Evolutionary conservation across 2,888 invertebrate species (phyloP).

Genomic region (Auanema sp.): DNA sequence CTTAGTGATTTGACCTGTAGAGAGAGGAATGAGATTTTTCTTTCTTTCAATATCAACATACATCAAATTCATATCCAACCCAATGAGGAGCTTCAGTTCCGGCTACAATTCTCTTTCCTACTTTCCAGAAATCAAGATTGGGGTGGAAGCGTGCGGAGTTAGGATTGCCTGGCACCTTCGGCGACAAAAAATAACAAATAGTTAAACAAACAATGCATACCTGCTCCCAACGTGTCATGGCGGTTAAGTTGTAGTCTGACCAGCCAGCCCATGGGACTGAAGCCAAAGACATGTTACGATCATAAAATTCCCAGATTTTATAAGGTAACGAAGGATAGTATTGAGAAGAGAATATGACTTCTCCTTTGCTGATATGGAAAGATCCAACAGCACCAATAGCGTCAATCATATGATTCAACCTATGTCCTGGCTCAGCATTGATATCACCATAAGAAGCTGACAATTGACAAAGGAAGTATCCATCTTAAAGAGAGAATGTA

Average conservation of each 20-base stretch:
- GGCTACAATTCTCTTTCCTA: constrained; percentile 54
- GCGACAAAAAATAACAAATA: background rate
- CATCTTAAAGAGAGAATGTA: constrained; percentile 50
- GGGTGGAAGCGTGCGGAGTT: constrained; percentile 61
- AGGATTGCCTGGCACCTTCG: constrained; percentile 45
- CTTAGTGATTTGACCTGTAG: constrained; percentile 49
- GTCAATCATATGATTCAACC: constrained; percentile 63
- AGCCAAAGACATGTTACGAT: constrained; percentile 59
- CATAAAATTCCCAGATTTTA: constrained; percentile 64
- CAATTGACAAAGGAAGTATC: constrained; percentile 63
- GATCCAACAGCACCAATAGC: constrained; percentile 62
- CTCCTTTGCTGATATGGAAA: constrained; percentile 60
- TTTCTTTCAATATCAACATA: constrained; percentile 19
- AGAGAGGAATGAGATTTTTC: background rate
- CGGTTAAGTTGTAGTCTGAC: constrained; percentile 62
- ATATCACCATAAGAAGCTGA: constrained; percentile 62
- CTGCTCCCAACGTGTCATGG: constrained; percentile 61
- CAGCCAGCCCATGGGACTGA: constrained; percentile 61
- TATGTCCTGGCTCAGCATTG: constrained; percentile 56
- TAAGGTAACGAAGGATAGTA: constrained; percentile 63
- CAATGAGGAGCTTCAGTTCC: constrained; percentile 63
- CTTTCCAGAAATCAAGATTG: constrained; percentile 64
- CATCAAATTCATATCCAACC: constrained; percentile 64
- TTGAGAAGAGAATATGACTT: constrained; percentile 62
- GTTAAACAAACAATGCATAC: no score